Percentiles rank a stretch among this genome's conserved stretches.
phyloP scores from a whole-genome alignment of 2,113 vertebrate species.

The Zosterops japonicus region DNA sequence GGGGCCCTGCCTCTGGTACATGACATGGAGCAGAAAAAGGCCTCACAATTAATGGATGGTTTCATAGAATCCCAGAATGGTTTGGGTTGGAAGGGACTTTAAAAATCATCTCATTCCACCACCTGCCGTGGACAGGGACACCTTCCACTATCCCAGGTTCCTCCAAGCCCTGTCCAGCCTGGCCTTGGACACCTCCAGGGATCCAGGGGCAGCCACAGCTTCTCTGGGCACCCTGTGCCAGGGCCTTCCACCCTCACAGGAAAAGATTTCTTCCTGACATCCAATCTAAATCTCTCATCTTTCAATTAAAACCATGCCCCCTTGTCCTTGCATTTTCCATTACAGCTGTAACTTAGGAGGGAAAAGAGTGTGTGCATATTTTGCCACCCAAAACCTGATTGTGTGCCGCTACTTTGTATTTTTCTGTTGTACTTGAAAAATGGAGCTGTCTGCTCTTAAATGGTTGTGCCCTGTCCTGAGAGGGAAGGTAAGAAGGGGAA shows the following conservation, averaged over 20 bases:
- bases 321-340: neutral
- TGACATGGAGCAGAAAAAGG: neutral
- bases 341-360: neutral
- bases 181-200: neutral
- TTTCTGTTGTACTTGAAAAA: neutral
- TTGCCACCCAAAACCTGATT: neutral
- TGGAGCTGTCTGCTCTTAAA: neutral
- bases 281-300: accelerated
- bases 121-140: neutral
- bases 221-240: neutral
- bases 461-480: neutral
- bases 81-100: neutral
- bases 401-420: neutral
- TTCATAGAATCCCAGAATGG: neutral
- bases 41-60: neutral
- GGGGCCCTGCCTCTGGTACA: neutral
- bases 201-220: neutral
- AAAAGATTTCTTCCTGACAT: neutral
- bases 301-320: neutral
- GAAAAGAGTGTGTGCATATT: accelerated
- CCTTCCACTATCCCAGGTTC: neutral
- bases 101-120: accelerated
- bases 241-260: neutral
- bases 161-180: neutral
- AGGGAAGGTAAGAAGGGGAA: neutral